Percentiles rank a stretch among this genome's conserved stretches.
Conservation (phyloP, 2,888 invertebrate genomes). For the Minunthozetes semirufus region DNA sequence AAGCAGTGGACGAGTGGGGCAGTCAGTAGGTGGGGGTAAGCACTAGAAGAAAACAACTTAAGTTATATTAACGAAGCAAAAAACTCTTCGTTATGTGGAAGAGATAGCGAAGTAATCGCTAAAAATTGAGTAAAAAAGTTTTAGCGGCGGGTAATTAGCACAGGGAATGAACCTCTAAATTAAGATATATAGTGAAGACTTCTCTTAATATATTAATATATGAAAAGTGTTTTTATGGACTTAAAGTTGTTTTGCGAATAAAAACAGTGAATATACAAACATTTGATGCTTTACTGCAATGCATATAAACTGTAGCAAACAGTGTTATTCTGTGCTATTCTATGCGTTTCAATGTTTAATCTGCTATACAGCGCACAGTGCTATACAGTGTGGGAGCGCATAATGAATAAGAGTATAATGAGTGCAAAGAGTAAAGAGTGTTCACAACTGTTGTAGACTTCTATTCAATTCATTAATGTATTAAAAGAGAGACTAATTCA, state of each 20-base stretch:
- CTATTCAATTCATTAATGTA: neutral
- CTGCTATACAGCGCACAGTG: neutral
- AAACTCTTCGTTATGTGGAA: too few species aligned
- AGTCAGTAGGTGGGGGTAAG: neutral
- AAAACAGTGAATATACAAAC: too few species aligned
- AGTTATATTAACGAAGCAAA: neutral
- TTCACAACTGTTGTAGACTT: neutral
- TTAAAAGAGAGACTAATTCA: constrained; percentile 11
- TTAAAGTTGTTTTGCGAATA: neutral
- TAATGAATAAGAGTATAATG: constrained; percentile 13
- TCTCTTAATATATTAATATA: neutral
- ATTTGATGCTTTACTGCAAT: too few species aligned
- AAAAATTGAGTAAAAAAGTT: neutral
- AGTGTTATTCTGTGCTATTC: neutral
- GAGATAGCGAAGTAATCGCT: neutral
- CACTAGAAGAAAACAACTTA: neutral
- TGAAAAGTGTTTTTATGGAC: neutral
- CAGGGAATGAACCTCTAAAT: neutral
- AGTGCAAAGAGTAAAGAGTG: neutral
- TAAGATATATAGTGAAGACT: neutral
- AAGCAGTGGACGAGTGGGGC: constrained; percentile 3
- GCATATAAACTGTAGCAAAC: neutral
- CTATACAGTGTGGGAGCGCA: neutral
- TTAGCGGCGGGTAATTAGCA: neutral
- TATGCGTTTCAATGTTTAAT: neutral